Base-by-base conservation (phyloP, 2,797 vertebrate species). In the Glyptemys insculpta region DNA sequence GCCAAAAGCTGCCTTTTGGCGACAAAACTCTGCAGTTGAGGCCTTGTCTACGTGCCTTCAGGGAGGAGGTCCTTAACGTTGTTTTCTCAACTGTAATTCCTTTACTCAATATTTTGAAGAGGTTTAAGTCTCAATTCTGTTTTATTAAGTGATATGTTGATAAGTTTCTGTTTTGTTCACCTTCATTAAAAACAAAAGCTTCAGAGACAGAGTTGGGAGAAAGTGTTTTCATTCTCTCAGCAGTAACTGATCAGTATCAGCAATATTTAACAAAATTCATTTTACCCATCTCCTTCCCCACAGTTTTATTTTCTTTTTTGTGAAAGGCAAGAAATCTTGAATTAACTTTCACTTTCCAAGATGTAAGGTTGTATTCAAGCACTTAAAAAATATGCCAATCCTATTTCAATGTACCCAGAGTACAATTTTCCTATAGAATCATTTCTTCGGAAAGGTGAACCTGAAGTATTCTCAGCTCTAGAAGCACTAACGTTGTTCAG, bases 291-390 rank as follows among this genome's bases (percentile, higher is more conserved):
- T 31, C 4, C 31, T 31, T 31, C 59, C 6, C 15, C 12, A n/a
- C 47, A 91, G 83, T 89, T 93, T 88, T 88, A 94, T 94, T 96
- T 94, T 87, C 87, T 89, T 93, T 80, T 95, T 31, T 57, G 72
- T n/a, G 47, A 10, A 78, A 29, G 44, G 68, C 31, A 74, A 74
- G 9, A 41, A 74, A 5, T 41, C 19, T 34, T 27, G 7, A 47
- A 78, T 34, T 62, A 34, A 34, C 31, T 62, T 62, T 62, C 31
- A 62, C 59, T 62, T 62, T 34, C 34, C 59, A 34, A 34, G 6
- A 57, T 23, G 56, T 12, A 56, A 41, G 29, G 15, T 34, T 23
- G 34, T 44, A 57, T 44, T 44, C 53, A 57, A 41, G 8, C 37
- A 57, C 15, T 16, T 31, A 34, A 79, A 78, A 62, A 34, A 16